Base-by-base conservation (phyloP, 2,888 invertebrate species). In the Conistra vaccinii region DNA sequence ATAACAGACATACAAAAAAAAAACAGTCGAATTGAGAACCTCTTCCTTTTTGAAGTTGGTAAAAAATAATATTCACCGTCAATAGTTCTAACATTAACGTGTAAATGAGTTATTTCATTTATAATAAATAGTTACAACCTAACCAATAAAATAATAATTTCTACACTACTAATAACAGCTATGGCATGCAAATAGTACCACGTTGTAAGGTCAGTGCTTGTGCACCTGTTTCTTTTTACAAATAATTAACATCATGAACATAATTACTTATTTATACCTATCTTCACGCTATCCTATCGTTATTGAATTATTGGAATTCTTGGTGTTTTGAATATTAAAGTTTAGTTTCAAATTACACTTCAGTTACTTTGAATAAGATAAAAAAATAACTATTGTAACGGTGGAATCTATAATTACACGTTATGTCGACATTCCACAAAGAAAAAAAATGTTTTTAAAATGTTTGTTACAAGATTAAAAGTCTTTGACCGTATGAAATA, bases 211-310 rank as follows among this genome's bases (percentile, higher is more conserved):
- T 51, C 51, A 81, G 45, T 26, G 23, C 20, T 32, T 51, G 0
- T 9, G 17, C 84, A 83, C 63, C 84, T 84, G 84, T 73, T 84
- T 72, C 67, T 51, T 72, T 75, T 63, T 10, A 57, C 12, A 45
- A 73, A 72, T 61, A 84, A 84, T 72, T 69, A 80, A 57, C 29
- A 39, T 45, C 20, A 42, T 55, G 17, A 48, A 63, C 1, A 55
- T 69, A 69, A 80, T 84, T 76, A 66, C 61, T 61, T 71, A 66
- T 51, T 71, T 71, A 55, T 57, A 51, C 20, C 1, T 39, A 67
- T 48, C n/a, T 63, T 80, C 35, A 76, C 42, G 66, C 61, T 69
- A 58, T 42, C 0, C 20, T 66, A 35, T 69, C 32, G 14, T 65
- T 69, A 39, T 35, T 58, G 32, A 45, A 35, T 29, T 3, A 23